These are phyloP conservation scores for Cheilosia vernalis DNA, from an alignment of 2,888 invertebrate genomes.

Conservation along the genomic window DNA sequence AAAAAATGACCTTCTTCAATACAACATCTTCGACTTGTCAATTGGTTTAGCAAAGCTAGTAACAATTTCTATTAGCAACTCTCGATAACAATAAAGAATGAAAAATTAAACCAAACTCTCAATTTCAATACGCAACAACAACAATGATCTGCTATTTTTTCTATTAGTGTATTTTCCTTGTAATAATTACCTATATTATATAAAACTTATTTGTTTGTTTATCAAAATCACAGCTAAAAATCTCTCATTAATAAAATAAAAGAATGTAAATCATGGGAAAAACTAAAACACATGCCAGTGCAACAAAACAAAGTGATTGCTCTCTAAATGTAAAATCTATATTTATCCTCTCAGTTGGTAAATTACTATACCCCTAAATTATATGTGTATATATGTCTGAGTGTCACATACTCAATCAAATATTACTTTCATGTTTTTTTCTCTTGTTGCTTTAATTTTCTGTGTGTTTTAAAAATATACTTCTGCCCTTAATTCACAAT, in stretches of 20 bases:
- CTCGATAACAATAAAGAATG: neutral
- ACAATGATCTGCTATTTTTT: neutral
- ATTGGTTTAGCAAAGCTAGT: neutral
- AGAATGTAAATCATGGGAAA: slow-evolving; percentile 17
- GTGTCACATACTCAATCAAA: slow-evolving; percentile 19
- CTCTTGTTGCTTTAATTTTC: neutral
- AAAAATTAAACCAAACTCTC: slow-evolving; percentile 10
- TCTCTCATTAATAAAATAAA: slow-evolving; percentile 22
- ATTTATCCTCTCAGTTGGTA: slow-evolving; percentile 31
- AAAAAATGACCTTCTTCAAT: no score
- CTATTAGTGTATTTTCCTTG: slow-evolving; percentile 57
- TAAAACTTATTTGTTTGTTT: slow-evolving; percentile 56
- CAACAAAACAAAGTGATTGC: slow-evolving; percentile 39
- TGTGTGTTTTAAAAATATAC: neutral
- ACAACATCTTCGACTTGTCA: no score
- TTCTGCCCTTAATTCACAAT: slow-evolving; percentile 22
- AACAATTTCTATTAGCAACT: slow-evolving; percentile 9
- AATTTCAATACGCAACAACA: slow-evolving; percentile 35
- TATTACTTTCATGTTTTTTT: slow-evolving; percentile 12
- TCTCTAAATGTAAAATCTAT: slow-evolving; percentile 27
- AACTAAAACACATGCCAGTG: slow-evolving; percentile 17
- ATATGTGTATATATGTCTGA: slow-evolving; percentile 23
- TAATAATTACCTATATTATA: slow-evolving; percentile 64
- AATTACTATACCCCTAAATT: slow-evolving; percentile 19
- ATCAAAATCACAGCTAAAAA: slow-evolving; percentile 73